Evolutionary conservation across 2,797 vertebrate genomes (phyloP), one percentile per base, ranked within the genome.

Genomic region (Danio jaintianensis): DNA sequence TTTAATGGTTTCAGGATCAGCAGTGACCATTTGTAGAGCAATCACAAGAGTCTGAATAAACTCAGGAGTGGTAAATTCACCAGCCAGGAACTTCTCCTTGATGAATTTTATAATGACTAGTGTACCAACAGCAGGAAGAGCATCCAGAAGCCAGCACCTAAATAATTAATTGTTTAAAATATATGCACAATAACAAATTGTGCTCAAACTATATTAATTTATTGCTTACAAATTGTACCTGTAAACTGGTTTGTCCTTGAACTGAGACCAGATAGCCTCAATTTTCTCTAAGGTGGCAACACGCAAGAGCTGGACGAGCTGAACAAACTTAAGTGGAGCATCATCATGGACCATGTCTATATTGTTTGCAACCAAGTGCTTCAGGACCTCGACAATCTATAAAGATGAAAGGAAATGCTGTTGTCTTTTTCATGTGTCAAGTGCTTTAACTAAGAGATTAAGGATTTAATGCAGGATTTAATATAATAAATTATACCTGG

Each of bases 281-380:
- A 96, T 94, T 9, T 52, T 90, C 40, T 94, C 90, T 7, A 81
- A 85, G 7, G 78, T 90, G 40, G 92, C 90, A 42, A 84, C 84
- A 62, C 95, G 96, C 70, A 97, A 85, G 15, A 96, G 87, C 68
- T 96, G 94, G 68, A 95, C 58, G 16, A 97, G 88, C 83, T 95
- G 91, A 74, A 97, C 82, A 68, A 90, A 96, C 88, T 93, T 96
- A 43, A 93, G 87, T 45, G 95, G 94, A 68, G 94, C 92, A 9
- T 95, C 93, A 3, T 91, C 91, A 8, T 95, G 90, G 84, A 93
- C 77, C 93, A 4, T 59, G 1, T 20, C 56, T 59, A 76, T 1
- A 64, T 52, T 20, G 15, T 38, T 62, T 36, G 36, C 83, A 58
- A 94, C 93, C 75, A 97, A 81, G 75, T 95, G 93, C 72, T 93